Percentiles rank a stretch among this genome's conserved stretches.
These are phyloP conservation scores for Genyomyrus donnyi DNA, from an alignment of 2,113 vertebrate genomes.

Conservation along the genomic window DNA sequence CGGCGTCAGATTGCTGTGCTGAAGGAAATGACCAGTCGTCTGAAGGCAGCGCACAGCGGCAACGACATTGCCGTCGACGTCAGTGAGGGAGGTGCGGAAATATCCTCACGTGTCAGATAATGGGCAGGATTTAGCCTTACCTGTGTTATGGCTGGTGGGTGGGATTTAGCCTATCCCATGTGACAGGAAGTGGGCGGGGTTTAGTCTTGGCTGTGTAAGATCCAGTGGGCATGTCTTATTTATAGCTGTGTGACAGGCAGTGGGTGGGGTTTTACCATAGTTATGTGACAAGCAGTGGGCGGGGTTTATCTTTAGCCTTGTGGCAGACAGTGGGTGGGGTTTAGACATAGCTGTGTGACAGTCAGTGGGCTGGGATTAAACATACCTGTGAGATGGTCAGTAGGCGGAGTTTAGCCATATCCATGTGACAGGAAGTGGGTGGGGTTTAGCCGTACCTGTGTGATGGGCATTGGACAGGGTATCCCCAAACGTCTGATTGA, in stretches of 20 bases:
- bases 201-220: neutral
- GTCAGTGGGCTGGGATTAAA: neutral
- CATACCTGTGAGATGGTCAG: neutral
- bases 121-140: neutral
- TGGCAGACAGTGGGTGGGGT: neutral
- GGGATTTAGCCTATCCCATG: neutral
- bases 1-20: slow-evolving; percentile 82
- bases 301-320: neutral
- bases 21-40: slow-evolving; percentile 83
- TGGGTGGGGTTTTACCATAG: neutral
- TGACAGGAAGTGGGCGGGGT: neutral
- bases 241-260: neutral
- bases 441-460: neutral
- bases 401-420: neutral
- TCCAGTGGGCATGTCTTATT: neutral
- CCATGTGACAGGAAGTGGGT: neutral
- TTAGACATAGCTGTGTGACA: neutral
- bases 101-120: neutral
- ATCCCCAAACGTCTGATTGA: neutral
- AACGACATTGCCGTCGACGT: slow-evolving; percentile 75
- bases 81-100: slow-evolving; percentile 54
- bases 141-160: neutral
- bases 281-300: neutral
- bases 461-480: neutral
- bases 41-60: slow-evolving; percentile 86